Evolutionary conservation across 92 coral and sea anemone species (phyloP), one percentile per base, ranked within the genome.

Genomic region (Anthopleura xanthogrammica): DNA sequence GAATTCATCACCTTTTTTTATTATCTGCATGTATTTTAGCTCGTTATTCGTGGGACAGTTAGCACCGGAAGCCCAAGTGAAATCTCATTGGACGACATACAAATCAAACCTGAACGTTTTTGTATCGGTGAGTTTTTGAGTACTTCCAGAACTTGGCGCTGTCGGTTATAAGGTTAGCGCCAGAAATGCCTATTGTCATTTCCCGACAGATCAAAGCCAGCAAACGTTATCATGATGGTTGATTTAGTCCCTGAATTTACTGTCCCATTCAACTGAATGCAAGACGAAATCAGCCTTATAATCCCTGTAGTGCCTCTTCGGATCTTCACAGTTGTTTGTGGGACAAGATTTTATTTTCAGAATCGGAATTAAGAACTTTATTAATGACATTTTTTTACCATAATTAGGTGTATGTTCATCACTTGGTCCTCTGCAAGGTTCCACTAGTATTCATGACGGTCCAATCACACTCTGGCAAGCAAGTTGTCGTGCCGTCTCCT

Each of bases 371-470:
- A 5, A 5, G 6, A 46, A 46, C 50, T 4, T 9, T 43, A 7
- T 43, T 46, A 46, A 9, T 46, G 50, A 3, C 41, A 40, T 23
- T 22, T 74, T 48, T 58, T 57, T 5, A 58, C 64, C 2, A 11
- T 41, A 1, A 16, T 46, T 46, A 85, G 87, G 83, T 46, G 66
- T 78, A 7, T 85, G 87, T 54, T 66, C 77, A 23, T 52, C 78
- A 52, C 75, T 85, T 6, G 87, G 87, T 3, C 87, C 87, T 2
- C 56, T 85, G 8, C 86, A 83, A 76, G 87, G 87, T 12, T 77
- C 83, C 6, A 19, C 50, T 39, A 85, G 83, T 52, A 85, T 85
- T 17, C 83, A 66, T 70, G 77, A 85, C 14, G 87, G 87, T 17
- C 65, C 55, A n/a, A n/a, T 85, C 10, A 73, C 78, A 14, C 80